Base-by-base conservation (phyloP, 2,888 invertebrate genomes). In the Atherix ibis region DNA sequence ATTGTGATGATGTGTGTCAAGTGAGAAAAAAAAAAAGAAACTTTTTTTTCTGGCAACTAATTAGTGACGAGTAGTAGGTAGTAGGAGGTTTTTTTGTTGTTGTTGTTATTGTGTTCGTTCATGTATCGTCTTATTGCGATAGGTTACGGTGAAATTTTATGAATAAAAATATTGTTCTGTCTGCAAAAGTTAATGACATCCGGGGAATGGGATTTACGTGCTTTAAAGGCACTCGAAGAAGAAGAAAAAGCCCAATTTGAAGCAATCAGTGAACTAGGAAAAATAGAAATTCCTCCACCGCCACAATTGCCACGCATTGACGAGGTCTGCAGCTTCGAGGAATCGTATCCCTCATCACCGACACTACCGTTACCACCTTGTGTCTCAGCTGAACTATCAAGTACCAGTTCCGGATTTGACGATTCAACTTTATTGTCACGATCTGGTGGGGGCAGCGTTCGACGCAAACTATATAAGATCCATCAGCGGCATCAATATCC, bases 131-230 rank as follows among this genome's bases (percentile, higher is more conserved):
- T n/a, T n/a, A n/a, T n/a, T n/a, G n/a, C n/a, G n/a, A n/a, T n/a
- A n/a, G n/a, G n/a, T n/a, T n/a, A n/a, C n/a, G n/a, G n/a, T n/a
- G n/a, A n/a, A n/a, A n/a, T n/a, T n/a, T n/a, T n/a, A n/a, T n/a
- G n/a, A n/a, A n/a, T n/a, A n/a, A n/a, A n/a, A n/a, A n/a, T n/a
- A n/a, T n/a, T n/a, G n/a, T n/a, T n/a, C n/a, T n/a, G n/a, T n/a
- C n/a, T n/a, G n/a, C 12, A 8, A 34, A 34, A 34, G 42, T 51
- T 48, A 44, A 60, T 61, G 60, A 50, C 57, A 44, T 60, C 60
- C 44, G 59, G 58, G 34, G 61, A 60, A 47, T 61, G 60, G 60
- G 61, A 61, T 46, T 45, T 60, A 43, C 51, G 55, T 44, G 60
- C 60, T 45, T 50, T 60, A 5, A 57, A 58, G 43, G 60, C 61